Conservation (phyloP, 2,888 invertebrate genomes). For the Sinodicranocentrus sp. region DNA sequence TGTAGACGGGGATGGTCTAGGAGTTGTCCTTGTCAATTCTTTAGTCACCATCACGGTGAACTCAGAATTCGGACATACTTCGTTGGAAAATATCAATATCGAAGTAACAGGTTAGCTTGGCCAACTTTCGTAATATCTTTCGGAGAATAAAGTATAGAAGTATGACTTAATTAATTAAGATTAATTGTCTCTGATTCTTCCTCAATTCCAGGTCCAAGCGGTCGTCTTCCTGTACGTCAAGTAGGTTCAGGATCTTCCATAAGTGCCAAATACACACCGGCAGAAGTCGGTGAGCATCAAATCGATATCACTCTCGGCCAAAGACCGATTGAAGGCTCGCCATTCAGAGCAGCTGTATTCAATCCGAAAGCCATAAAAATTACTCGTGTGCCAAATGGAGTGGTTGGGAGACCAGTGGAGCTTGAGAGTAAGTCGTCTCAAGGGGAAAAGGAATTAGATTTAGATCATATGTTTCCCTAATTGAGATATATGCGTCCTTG, state of each 20-base stretch:
- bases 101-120: slow-evolving; percentile 63
- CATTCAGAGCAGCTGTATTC: slow-evolving; percentile 78
- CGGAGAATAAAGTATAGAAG: too few species aligned
- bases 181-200: neutral
- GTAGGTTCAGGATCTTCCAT: slow-evolving; percentile 77
- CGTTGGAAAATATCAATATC: slow-evolving; percentile 77
- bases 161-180: too few species aligned
- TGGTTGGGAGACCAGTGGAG: slow-evolving; percentile 94
- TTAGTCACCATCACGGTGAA: slow-evolving; percentile 82
- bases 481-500: too few species aligned
- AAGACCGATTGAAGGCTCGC: slow-evolving; percentile 78
- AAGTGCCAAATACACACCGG: slow-evolving; percentile 81
- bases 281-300: slow-evolving; percentile 81
- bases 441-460: too few species aligned
- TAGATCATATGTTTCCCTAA: too few species aligned
- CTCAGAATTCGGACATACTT: slow-evolving; percentile 78
- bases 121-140: too few species aligned
- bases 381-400: slow-evolving; percentile 90
- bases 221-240: slow-evolving; percentile 74
- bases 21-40: slow-evolving; percentile 82
- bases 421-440: slow-evolving; percentile 94
- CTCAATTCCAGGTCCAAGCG: slow-evolving; percentile 72
- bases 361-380: slow-evolving; percentile 80
- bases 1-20: slow-evolving; percentile 83
- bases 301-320: slow-evolving; percentile 81